phyloP scores from a whole-genome alignment of 2,888 invertebrate genomes.

The Sicus ferrugineus region DNA sequence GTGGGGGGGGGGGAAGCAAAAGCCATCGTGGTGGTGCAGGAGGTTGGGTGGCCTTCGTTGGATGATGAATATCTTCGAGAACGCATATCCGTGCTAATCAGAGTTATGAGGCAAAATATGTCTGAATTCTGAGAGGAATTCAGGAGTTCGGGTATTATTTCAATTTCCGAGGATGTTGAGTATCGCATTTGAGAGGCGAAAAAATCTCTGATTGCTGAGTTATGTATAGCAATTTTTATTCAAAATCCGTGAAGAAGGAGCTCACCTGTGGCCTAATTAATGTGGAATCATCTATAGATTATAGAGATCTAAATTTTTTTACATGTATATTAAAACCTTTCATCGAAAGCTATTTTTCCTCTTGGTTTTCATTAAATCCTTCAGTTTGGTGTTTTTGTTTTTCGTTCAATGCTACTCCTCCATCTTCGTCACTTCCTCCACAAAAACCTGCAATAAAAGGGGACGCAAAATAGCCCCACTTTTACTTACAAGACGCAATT shows the following conservation, averaged over 20 bases:
- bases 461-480: slow-evolving; percentile 8
- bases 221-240: too few species aligned
- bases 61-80: too few species aligned
- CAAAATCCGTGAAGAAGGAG: too few species aligned
- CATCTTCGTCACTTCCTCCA: background rate
- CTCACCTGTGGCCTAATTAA: too few species aligned
- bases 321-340: background rate
- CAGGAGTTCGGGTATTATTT: too few species aligned
- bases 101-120: too few species aligned
- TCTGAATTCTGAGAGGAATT: too few species aligned
- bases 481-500: slow-evolving; percentile 18
- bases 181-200: too few species aligned
- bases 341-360: background rate
- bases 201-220: too few species aligned
- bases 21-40: background rate
- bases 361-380: background rate
- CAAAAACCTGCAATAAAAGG: background rate
- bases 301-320: background rate
- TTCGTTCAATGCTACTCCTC: background rate
- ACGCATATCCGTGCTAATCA: too few species aligned
- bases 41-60: too few species aligned
- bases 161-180: too few species aligned
- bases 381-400: background rate
- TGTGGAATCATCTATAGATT: background rate
- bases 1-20: background rate